These are phyloP conservation scores for Argya squamiceps DNA, from an alignment of 2,797 vertebrate species.

Conservation along the genomic window DNA sequence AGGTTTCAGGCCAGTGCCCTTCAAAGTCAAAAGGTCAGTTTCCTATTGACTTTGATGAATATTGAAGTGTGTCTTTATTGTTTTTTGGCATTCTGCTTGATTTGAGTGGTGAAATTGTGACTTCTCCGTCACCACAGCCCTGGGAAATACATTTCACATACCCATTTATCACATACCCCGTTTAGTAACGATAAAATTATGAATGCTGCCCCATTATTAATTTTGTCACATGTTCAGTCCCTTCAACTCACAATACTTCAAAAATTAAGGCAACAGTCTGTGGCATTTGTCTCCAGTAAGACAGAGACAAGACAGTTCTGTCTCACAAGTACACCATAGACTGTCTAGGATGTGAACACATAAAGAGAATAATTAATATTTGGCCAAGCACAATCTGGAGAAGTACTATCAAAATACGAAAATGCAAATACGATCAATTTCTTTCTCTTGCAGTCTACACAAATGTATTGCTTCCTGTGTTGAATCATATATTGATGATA, in stretches of 20 bases:
- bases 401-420: neutral
- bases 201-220: conserved; percentile 3
- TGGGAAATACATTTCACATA: conserved; percentile 34
- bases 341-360: neutral
- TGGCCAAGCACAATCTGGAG: neutral
- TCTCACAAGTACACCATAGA: neutral
- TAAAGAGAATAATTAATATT: neutral
- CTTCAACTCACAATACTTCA: neutral
- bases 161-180: conserved; percentile 8
- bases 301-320: neutral
- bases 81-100: neutral
- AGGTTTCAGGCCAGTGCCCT: neutral
- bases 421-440: neutral
- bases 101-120: conserved; percentile 21
- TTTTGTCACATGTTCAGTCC: conserved; percentile 10
- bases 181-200: conserved; percentile 39
- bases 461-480: neutral
- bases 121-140: neutral
- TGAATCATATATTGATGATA: neutral
- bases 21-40: conserved; percentile 31
- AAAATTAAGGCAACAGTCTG: neutral
- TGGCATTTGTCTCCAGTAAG: neutral
- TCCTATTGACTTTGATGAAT: neutral
- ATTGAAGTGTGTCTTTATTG: neutral
- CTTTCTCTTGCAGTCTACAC: neutral